Conservation (phyloP, 2,113 vertebrate species). For the Neopipo cinnamomea region DNA sequence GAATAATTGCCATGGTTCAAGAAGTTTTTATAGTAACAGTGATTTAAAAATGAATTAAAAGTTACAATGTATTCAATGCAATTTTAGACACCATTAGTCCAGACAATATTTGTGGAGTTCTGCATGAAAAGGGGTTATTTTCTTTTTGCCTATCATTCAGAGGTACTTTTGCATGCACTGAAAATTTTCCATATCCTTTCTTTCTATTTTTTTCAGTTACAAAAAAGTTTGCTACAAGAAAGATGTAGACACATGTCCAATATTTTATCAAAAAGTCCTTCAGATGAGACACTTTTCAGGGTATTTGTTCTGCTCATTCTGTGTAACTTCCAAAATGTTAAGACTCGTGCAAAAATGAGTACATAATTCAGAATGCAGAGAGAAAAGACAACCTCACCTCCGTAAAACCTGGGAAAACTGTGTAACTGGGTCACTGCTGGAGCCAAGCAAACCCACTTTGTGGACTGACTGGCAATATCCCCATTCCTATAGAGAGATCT, state of each 20-base stretch:
- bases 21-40: conserved; percentile 23
- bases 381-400: background rate
- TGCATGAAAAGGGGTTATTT: conserved; percentile 20
- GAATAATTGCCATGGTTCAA: background rate
- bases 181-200: background rate
- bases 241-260: background rate
- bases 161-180: background rate
- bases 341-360: background rate
- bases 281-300: background rate
- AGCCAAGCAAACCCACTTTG: background rate
- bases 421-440: background rate
- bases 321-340: background rate
- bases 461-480: background rate
- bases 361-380: background rate
- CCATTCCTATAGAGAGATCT: background rate
- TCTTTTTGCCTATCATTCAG: conserved; percentile 7
- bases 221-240: background rate
- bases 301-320: background rate
- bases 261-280: background rate
- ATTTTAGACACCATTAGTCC: conserved; percentile 48
- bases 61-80: background rate
- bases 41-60: conserved; percentile 36
- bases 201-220: background rate
- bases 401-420: background rate
- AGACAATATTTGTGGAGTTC: conserved; percentile 1